These are phyloP conservation scores for Pheosia tremula DNA, from an alignment of 2,888 invertebrate species.

Conservation along the genomic window DNA sequence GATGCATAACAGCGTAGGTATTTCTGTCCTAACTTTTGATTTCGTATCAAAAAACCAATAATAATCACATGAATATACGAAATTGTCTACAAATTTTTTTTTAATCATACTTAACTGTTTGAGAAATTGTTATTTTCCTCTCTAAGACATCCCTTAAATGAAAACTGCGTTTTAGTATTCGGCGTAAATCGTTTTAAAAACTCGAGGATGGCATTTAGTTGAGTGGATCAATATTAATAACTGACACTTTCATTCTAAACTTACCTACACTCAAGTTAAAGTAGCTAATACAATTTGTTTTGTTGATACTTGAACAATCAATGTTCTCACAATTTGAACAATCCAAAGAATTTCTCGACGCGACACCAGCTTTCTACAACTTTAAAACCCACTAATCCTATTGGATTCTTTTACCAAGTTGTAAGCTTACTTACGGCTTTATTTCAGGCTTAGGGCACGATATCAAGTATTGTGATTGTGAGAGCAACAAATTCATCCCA, in stretches of 20 bases:
- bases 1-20: neutral
- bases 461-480: slow-evolving; percentile 21
- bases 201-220: no score
- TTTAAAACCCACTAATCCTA: slow-evolving; percentile 6
- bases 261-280: no score
- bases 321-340: neutral
- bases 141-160: no score
- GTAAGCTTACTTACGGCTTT: neutral
- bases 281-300: no score
- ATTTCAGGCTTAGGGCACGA: slow-evolving; percentile 21
- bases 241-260: no score
- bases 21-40: neutral
- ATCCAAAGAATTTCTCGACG: slow-evolving; percentile 4
- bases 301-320: no score
- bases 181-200: no score
- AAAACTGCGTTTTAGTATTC: no score
- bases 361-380: slow-evolving; percentile 4
- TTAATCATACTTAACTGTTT: no score
- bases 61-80: neutral
- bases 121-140: no score
- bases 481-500: neutral
- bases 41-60: neutral
- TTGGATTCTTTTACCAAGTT: slow-evolving; percentile 1
- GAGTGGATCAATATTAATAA: no score
- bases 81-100: no score